These are phyloP conservation scores for Azemiops feae DNA, from an alignment of 2,113 vertebrate genomes.

Conservation along the genomic window DNA sequence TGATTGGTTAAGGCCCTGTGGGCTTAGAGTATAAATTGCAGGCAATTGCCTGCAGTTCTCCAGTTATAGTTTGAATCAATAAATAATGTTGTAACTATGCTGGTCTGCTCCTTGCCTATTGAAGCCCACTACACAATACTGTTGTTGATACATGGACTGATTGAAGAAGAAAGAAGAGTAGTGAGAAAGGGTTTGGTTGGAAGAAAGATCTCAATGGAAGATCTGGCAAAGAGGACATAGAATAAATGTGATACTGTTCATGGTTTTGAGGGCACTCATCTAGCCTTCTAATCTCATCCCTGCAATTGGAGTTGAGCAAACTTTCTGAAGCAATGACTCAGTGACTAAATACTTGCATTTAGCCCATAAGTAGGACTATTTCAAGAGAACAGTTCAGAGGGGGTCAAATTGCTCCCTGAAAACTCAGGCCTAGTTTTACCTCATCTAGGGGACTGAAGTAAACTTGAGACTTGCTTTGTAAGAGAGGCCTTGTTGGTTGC, in stretches of 20 bases:
- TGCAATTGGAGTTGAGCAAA: not conserved
- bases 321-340: not conserved
- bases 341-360: not conserved
- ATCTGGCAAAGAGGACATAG: not conserved
- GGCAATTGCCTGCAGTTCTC: too few relatives aligned
- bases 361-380: not conserved
- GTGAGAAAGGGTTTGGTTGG: not conserved
- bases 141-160: not conserved
- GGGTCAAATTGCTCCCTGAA: not conserved
- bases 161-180: not conserved
- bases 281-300: not conserved
- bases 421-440: not conserved
- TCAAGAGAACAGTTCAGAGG: not conserved
- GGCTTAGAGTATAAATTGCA: too few relatives aligned
- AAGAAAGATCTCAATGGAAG: not conserved
- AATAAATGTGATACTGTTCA: not conserved
- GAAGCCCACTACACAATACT: too few relatives aligned
- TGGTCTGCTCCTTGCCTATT: too few relatives aligned
- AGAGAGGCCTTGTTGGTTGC: fast-evolving
- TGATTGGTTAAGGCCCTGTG: too few relatives aligned
- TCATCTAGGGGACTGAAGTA: not conserved
- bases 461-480: not conserved
- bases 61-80: too few relatives aligned
- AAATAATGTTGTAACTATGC: too few relatives aligned
- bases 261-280: not conserved